phyloP scores from a whole-genome alignment of 2,888 invertebrate genomes.

The Oscheius sp. region DNA sequence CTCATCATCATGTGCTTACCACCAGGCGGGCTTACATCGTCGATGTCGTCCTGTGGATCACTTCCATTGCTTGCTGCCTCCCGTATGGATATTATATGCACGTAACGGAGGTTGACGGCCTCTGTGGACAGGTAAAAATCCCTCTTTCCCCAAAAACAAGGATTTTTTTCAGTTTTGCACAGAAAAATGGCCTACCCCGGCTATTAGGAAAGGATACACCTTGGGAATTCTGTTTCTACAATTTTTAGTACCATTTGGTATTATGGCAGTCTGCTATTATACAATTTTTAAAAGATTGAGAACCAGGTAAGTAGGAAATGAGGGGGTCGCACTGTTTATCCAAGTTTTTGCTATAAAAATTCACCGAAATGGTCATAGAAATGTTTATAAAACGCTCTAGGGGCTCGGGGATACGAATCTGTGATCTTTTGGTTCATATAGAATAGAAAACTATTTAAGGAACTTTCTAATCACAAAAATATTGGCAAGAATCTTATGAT shows the following conservation, averaged over 20 bases:
- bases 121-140: constrained; percentile 59
- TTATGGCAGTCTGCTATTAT: constrained; percentile 94
- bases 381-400: no score
- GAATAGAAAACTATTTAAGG: no score
- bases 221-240: constrained; percentile 88
- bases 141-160: background rate
- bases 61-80: constrained; percentile 86
- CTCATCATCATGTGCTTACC: constrained; percentile 60
- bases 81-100: constrained; percentile 88
- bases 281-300: constrained; percentile 79
- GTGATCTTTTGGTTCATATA: no score
- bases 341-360: no score
- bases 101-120: constrained; percentile 72
- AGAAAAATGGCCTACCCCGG: constrained; percentile 87
- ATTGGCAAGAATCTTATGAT: no score
- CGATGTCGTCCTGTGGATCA: constrained; percentile 63
- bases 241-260: constrained; percentile 90
- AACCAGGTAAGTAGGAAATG: constrained; percentile 52
- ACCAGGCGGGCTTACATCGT: constrained; percentile 74
- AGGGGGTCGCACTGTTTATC: no score
- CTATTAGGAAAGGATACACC: constrained; percentile 84
- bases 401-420: no score
- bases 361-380: no score
- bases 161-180: constrained; percentile 63
- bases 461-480: no score